Conservation (phyloP, 2,113 vertebrate genomes). For the Crotalus horridus region DNA sequence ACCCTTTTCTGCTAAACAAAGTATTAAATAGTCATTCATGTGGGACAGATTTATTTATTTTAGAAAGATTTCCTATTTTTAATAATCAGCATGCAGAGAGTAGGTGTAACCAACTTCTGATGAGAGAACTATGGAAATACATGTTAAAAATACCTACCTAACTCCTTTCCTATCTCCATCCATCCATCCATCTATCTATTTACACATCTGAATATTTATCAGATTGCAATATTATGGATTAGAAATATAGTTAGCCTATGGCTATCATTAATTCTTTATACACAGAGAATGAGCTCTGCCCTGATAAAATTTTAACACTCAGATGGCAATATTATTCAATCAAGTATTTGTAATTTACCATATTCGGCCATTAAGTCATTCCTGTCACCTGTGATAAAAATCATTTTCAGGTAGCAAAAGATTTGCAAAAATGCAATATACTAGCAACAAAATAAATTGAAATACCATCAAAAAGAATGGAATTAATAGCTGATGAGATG, state of each 20-base stretch:
- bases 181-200: constrained; percentile 50
- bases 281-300: not conserved
- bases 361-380: constrained; percentile 39
- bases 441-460: constrained; percentile 49
- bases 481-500: constrained; percentile 32
- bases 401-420: constrained; percentile 58
- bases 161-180: constrained; percentile 50
- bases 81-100: constrained; percentile 78
- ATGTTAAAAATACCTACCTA: constrained; percentile 75
- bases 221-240: constrained; percentile 28
- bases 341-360: constrained; percentile 9
- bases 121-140: constrained; percentile 72
- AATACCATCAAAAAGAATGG: constrained; percentile 39
- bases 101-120: constrained; percentile 74
- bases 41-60: constrained; percentile 81
- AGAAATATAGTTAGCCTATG: constrained; percentile 30
- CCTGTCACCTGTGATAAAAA: constrained; percentile 42
- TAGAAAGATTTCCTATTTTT: constrained; percentile 80
- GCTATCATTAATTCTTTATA: constrained; percentile 39
- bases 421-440: constrained; percentile 64
- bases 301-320: not conserved
- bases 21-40: constrained; percentile 74
- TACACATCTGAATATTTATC: constrained; percentile 66
- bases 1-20: constrained; percentile 69
- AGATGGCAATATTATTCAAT: constrained; percentile 23